Evolutionary conservation across 1,140 invertebrate species (phyloP).

Genomic region (Harpegnathos saltator): DNA sequence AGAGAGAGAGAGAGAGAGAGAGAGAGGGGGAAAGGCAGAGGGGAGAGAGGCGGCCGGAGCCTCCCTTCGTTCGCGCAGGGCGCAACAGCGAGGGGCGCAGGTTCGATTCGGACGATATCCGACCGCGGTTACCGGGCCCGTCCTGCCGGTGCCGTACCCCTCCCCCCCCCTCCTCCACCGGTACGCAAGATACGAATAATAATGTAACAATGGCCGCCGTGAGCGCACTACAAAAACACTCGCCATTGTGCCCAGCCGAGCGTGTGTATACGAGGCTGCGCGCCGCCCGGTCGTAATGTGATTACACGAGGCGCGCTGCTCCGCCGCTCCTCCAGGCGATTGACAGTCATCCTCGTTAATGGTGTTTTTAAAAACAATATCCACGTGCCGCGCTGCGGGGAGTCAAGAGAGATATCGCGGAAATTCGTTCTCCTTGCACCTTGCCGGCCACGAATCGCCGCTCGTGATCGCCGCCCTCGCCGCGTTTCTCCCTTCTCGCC

Average conservation of each 20-base stretch:
- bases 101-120: conserved; percentile 68
- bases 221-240: conserved; percentile 82
- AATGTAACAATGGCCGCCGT: conserved; percentile 85
- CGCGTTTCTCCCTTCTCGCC: conserved; percentile 3
- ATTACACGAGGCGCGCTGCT: conserved; percentile 81
- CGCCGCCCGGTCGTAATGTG: conserved; percentile 80
- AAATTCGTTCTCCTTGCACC: conserved; percentile 59
- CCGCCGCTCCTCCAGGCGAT: conserved; percentile 79
- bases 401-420: conserved; percentile 63
- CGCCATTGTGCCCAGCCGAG: conserved; percentile 80
- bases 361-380: conserved; percentile 86
- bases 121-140: conserved; percentile 62
- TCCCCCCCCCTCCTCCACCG: too few relatives aligned
- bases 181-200: conserved; percentile 82
- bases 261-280: conserved; percentile 66
- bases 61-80: conserved; percentile 18
- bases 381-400: conserved; percentile 76
- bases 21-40: too few relatives aligned
- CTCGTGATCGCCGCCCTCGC: conserved; percentile 2
- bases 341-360: conserved; percentile 85
- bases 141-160: conserved; percentile 65
- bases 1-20: neutral
- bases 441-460: conserved; percentile 1
- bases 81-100: conserved; percentile 47
- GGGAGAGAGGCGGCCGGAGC: too few relatives aligned